These are phyloP conservation scores for Leptobrachium leishanense DNA, from an alignment of 2,113 vertebrate genomes.

Conservation along the genomic window DNA sequence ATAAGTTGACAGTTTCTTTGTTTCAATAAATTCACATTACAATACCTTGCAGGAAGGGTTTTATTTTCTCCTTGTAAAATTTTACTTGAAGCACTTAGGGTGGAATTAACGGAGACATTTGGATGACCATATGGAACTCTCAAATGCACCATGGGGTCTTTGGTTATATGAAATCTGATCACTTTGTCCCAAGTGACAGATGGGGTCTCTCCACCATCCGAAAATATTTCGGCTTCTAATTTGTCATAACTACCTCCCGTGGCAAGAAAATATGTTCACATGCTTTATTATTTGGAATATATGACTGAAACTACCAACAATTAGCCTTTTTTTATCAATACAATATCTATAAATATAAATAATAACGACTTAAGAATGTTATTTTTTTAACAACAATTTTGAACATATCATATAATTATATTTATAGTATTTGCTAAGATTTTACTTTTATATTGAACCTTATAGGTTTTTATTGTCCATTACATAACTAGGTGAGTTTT, in stretches of 20 bases:
- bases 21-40: slow-evolving; percentile 40
- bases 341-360: too few species aligned
- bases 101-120: slow-evolving; percentile 92
- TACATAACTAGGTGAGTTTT: too few species aligned
- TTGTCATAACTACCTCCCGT: slow-evolving; percentile 99
- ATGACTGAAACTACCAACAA: slow-evolving; percentile 4
- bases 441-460: too few species aligned
- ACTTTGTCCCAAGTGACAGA: slow-evolving; percentile 97
- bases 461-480: too few species aligned
- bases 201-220: slow-evolving; percentile 98
- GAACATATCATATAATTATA: too few species aligned
- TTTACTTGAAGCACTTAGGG: slow-evolving; percentile 67
- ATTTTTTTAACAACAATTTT: too few species aligned
- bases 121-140: slow-evolving; percentile 99
- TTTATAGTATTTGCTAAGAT: too few species aligned
- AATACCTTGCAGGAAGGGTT: slow-evolving; percentile 60
- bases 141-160: slow-evolving; percentile 91
- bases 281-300: slow-evolving; percentile 40
- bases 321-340: slow-evolving; percentile 9
- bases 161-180: slow-evolving; percentile 98
- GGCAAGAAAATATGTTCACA: slow-evolving; percentile 97
- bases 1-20: slow-evolving; percentile 50
- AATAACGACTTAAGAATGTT: too few species aligned
- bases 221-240: slow-evolving; percentile 99
- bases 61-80: slow-evolving; percentile 75